A percentile compares a stretch with the other conserved stretches of the same genome.
phyloP scores from a whole-genome alignment of 2,797 vertebrate species.

The Onychomys arenicola region DNA sequence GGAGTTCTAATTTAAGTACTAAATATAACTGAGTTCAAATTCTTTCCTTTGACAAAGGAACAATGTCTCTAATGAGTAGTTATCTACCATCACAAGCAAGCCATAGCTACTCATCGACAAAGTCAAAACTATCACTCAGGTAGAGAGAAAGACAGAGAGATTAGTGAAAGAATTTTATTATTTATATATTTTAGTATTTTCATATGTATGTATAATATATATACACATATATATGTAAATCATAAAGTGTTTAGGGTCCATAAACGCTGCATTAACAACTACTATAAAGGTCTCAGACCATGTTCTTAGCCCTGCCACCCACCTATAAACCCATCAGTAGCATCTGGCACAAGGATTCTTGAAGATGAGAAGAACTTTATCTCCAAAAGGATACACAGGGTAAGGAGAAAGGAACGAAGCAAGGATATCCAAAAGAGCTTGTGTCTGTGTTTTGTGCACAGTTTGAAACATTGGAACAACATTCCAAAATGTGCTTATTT shows the following conservation, averaged over 20 bases:
- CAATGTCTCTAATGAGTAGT: background rate
- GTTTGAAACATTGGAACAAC: background rate
- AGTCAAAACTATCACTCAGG: background rate
- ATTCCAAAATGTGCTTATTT: background rate
- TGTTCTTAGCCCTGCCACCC: background rate
- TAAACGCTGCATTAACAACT: background rate
- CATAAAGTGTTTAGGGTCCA: background rate
- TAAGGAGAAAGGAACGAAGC: background rate
- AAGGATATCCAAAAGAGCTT: background rate
- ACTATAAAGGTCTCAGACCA: background rate
- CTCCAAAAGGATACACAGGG: background rate
- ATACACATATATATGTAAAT: background rate
- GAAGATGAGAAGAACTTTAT: background rate
- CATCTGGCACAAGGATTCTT: background rate
- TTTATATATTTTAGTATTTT: background rate
- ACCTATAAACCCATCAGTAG: background rate
- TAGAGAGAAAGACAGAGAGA: background rate
- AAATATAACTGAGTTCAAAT: background rate
- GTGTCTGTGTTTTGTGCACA: background rate
- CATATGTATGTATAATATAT: background rate
- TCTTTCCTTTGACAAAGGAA: background rate
- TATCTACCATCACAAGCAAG: constrained; percentile 1
- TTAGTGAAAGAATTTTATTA: background rate
- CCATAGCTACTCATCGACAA: constrained; percentile 24
- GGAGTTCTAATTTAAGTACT: background rate